Percentiles rank a stretch among this genome's conserved stretches.
These are phyloP conservation scores for Cryptocheilus praepositus DNA, from an alignment of 2,888 invertebrate genomes.

Conservation along the genomic window DNA sequence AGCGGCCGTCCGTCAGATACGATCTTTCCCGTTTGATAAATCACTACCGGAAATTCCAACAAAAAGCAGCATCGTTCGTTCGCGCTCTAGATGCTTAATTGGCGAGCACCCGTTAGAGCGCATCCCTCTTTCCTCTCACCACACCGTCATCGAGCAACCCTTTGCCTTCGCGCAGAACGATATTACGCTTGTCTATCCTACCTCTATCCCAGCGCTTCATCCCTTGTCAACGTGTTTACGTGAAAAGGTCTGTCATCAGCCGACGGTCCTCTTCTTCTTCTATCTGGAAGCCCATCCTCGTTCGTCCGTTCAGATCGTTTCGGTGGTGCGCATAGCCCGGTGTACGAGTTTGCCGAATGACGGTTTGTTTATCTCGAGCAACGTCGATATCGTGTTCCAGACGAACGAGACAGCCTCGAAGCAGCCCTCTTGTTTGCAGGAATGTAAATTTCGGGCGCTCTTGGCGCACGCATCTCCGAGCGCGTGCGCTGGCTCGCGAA, in stretches of 20 bases:
- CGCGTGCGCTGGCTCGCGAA: conserved; percentile 28
- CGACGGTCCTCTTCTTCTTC: too few species aligned
- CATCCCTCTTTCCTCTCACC: background rate
- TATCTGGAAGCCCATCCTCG: too few species aligned
- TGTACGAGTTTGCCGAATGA: too few species aligned
- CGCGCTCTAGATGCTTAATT: conserved; percentile 71
- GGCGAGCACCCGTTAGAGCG: conserved; percentile 45
- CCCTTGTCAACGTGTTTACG: too few species aligned
- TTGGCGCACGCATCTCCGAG: conserved; percentile 27
- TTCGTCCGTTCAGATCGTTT: too few species aligned
- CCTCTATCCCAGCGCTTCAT: too few species aligned
- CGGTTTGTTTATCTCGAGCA: too few species aligned
- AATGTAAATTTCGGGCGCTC: background rate
- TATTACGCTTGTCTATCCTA: too few species aligned
- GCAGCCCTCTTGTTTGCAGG: conserved; percentile 41
- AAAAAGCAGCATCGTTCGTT: conserved; percentile 64
- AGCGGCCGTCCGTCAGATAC: conserved; percentile 58
- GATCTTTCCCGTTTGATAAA: conserved; percentile 73
- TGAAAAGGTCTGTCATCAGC: too few species aligned
- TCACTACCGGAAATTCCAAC: conserved; percentile 72
- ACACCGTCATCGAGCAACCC: background rate
- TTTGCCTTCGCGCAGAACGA: too few species aligned
- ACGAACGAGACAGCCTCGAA: conserved; percentile 22
- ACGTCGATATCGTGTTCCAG: too few species aligned
- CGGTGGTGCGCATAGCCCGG: too few species aligned